Percentiles rank a stretch among this genome's conserved stretches.
These are phyloP conservation scores for Neodiprion lecontei DNA, from an alignment of 1,140 invertebrate species.

Conservation along the genomic window DNA sequence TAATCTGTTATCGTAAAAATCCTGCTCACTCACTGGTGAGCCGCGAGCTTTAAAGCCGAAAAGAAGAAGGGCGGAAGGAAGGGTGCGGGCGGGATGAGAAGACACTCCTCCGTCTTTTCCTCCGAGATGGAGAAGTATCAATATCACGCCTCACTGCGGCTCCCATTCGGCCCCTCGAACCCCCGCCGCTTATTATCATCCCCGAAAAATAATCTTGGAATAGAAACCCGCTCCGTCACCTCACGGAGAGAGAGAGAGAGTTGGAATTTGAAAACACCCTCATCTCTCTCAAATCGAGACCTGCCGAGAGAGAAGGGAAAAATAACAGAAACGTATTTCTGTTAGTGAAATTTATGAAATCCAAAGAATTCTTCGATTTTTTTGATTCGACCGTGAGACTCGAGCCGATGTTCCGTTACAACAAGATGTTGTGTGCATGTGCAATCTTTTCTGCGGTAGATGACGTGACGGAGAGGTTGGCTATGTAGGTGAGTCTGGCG, in stretches of 20 bases:
- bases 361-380: slow-evolving; percentile 1
- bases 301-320: neutral
- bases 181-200: slow-evolving; percentile 44
- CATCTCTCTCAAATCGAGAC: slow-evolving; percentile 13
- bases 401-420: neutral
- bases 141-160: slow-evolving; percentile 51
- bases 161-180: slow-evolving; percentile 32
- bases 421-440: too few species aligned
- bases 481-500: neutral
- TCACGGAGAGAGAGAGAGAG: neutral
- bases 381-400: slow-evolving; percentile 11
- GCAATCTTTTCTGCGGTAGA: neutral
- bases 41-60: slow-evolving; percentile 34
- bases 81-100: slow-evolving; percentile 31
- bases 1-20: slow-evolving; percentile 51
- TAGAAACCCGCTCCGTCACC: slow-evolving; percentile 31
- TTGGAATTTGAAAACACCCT: slow-evolving; percentile 17
- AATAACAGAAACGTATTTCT: neutral
- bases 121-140: slow-evolving; percentile 49
- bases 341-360: too few species aligned
- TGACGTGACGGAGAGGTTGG: neutral
- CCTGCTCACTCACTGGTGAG: slow-evolving; percentile 37
- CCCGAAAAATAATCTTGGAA: slow-evolving; percentile 47
- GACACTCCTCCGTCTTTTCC: slow-evolving; percentile 35
- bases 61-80: slow-evolving; percentile 23